Base-by-base conservation (phyloP, 2,888 invertebrate species). In the Drosophila robusta region DNA sequence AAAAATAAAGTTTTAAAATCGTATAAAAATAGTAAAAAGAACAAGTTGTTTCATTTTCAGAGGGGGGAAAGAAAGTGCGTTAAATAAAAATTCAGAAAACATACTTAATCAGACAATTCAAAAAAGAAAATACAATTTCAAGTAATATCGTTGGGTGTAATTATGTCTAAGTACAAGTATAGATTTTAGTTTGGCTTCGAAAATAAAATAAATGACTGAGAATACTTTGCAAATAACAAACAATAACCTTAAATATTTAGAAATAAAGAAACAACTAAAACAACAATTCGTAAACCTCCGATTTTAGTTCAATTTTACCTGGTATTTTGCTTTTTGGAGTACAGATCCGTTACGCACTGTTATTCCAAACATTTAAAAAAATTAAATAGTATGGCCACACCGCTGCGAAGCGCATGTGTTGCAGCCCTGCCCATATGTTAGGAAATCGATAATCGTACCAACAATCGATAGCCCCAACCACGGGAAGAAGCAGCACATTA, bases 1-100 rank as follows among this genome's bases (percentile, higher is more conserved):
- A 92, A 90, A 91, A 91, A 92, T 92, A 92, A 92, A 92, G 92
- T 92, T 92, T 92, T 92, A 92, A 92, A 92, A 92, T 92, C 92
- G 91, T 92, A 92, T 91, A 91, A 91, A 91, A 90, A 90, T 90
- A 90, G 90, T 90, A 90, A 89, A 78, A 54, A 36, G 9, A 2
- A 6, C 1, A 18, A 4, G 5, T 55, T 45, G 46, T 66, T 75
- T 75, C 34, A 42, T 52, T 70, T 26, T 11, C 3, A 3, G 4
- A 11, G 18, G 39, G 9, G 16, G 12, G n/a, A 9, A 8, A n/a
- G 3, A 16, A 22, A 9, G 11, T 32, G 1, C 9, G 1, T 5
- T 8, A 14, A 0, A 44, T n/a, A 12, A 16, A n/a, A 32, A 6
- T 2, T 24, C 39, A 6, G 2, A 16, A 8, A 34, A 34, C 6